These are phyloP conservation scores for Nemapogon koenigi DNA, from an alignment of 2,888 invertebrate genomes.

Conservation along the genomic window DNA sequence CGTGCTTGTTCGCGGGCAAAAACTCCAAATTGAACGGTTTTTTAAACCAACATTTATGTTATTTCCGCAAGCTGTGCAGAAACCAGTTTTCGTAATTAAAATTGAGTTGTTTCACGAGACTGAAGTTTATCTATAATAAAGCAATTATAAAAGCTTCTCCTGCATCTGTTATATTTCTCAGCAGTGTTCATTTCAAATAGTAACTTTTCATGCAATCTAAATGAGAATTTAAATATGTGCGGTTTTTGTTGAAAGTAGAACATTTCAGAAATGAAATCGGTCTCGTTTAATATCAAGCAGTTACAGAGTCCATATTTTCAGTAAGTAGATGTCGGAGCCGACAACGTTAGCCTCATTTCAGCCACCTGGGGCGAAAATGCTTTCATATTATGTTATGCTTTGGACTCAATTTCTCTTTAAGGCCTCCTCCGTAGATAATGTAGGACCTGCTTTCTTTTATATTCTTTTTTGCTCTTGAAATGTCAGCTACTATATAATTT, in stretches of 20 bases:
- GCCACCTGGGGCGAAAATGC: conserved; percentile 4
- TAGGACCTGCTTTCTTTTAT: too few relatives aligned
- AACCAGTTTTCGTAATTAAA: conserved; percentile 2
- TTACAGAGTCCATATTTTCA: neutral
- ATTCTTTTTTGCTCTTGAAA: too few relatives aligned
- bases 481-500: too few relatives aligned
- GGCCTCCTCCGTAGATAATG: too few relatives aligned
- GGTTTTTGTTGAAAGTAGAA: neutral
- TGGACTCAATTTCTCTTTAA: too few relatives aligned
- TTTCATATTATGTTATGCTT: conserved; percentile 1
- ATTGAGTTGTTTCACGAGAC: neutral
- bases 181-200: neutral
- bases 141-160: too few relatives aligned
- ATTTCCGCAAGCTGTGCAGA: conserved; percentile 6
- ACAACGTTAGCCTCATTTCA: neutral
- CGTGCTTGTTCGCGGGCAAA: conserved; percentile 31
- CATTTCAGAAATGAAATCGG: neutral
- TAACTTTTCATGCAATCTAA: neutral
- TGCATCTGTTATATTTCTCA: neutral
- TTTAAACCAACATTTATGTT: conserved; percentile 9
- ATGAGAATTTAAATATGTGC: neutral
- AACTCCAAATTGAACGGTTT: conserved; percentile 20
- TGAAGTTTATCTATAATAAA: too few relatives aligned
- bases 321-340: neutral
- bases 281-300: neutral